Percentiles rank a stretch among this genome's conserved stretches.
Conservation (phyloP, 2,888 invertebrate species). For the Thera obeliscata region DNA sequence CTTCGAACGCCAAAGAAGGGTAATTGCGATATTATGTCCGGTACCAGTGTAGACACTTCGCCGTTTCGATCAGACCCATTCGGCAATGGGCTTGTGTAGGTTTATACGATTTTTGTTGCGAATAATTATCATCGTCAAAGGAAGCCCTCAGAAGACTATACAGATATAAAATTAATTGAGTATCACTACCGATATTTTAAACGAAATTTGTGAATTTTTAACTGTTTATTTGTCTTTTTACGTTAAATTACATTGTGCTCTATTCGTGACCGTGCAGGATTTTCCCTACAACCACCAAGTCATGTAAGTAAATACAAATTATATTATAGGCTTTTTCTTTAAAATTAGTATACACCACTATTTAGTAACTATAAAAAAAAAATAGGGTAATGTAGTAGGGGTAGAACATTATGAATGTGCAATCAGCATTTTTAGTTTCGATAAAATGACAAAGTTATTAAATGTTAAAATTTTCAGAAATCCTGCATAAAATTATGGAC, state of each 20-base stretch:
- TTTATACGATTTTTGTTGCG: conserved; percentile 26
- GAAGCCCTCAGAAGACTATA: conserved; percentile 4
- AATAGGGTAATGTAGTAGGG: too few species aligned
- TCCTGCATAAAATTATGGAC: too few species aligned
- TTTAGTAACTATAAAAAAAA: too few species aligned
- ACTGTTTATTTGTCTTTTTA: too few species aligned
- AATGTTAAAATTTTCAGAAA: too few species aligned
- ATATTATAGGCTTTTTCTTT: neutral
- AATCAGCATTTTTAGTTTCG: too few species aligned
- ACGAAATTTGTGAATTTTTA: too few species aligned
- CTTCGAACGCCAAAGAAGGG: conserved; percentile 10
- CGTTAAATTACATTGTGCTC: neutral
- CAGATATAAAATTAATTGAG: neutral
- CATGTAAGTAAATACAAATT: neutral
- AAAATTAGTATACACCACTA: too few species aligned
- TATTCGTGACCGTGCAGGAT: neutral
- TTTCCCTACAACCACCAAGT: neutral
- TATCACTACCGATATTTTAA: too few species aligned
- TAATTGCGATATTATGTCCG: conserved; percentile 19
- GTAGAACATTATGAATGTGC: too few species aligned
- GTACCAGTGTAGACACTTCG: neutral
- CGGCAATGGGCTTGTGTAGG: conserved; percentile 30
- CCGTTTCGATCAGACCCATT: conserved; percentile 1
- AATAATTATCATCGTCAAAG: conserved; percentile 27
- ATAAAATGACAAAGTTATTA: too few species aligned